Conservation (phyloP, 2,113 vertebrate species). For the Cyanoramphus novaezelandiae region DNA sequence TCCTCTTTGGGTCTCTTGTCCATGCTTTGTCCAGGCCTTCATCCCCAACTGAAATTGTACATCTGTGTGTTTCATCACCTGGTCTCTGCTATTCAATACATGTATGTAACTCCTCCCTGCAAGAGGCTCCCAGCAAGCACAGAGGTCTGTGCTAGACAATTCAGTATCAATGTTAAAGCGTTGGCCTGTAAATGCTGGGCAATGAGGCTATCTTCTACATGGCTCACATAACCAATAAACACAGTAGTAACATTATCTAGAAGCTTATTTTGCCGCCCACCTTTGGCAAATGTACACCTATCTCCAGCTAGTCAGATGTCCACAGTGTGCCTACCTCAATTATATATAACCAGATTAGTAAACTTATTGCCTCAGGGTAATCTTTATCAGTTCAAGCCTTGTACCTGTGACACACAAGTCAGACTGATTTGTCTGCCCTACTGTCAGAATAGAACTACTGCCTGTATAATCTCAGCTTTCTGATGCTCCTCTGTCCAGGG, state of each 20-base stretch:
- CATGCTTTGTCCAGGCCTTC: neutral
- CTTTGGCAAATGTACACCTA: neutral
- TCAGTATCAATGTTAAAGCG: neutral
- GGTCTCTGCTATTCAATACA: neutral
- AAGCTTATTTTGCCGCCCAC: neutral
- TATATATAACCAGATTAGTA: neutral
- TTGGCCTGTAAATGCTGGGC: neutral
- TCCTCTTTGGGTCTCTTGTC: neutral
- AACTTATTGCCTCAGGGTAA: neutral
- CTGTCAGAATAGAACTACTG: neutral
- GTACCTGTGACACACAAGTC: neutral
- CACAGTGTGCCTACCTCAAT: neutral
- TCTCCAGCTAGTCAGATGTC: neutral
- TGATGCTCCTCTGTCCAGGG: neutral
- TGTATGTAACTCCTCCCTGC: neutral
- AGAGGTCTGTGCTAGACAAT: neutral
- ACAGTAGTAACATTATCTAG: neutral
- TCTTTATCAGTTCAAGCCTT: neutral
- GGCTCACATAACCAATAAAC: neutral
- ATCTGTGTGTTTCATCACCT: neutral
- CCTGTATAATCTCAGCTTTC: neutral
- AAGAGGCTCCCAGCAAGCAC: neutral
- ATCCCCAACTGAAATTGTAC: neutral
- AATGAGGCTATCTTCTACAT: fast-evolving
- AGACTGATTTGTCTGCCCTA: neutral